Base-by-base conservation (phyloP, 1,140 invertebrate species). In the Sesamia nonagrioides region DNA sequence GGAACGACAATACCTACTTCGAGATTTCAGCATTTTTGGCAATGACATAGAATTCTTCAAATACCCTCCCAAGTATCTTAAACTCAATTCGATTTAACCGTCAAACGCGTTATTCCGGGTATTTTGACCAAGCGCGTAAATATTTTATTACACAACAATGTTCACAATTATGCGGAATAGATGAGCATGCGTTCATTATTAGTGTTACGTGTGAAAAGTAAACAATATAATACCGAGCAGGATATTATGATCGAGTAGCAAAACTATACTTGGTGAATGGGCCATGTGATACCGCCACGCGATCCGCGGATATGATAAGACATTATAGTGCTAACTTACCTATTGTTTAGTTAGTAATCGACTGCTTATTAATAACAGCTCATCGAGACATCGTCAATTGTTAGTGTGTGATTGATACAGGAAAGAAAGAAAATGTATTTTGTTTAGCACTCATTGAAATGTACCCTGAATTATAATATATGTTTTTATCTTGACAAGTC, bases 171-270 rank as follows among this genome's bases (percentile, higher is more conserved):
- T 76, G 72, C 56, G 40, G 52, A 68, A 68, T 76, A 76, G 58
- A 76, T 63, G 75, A 48, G 63, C 75, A 56, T 63, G 54, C 76
- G 73, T 63, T 72, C 86, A 87, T 86, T 86, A 90, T 89, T 89
- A 84, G 84, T 81, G 84, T 89, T 90, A 89, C 85, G 81, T 87
- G 84, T 91, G 88, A 91, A 92, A 90, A 89, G 85, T 87, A 88
- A 91, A 93, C 90, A 91, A 86, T 86, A 89, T 92, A 74, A 89
- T 88, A 85, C 84, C 82, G 82, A 61, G 77, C 90, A 91, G 91
- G 91, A 93, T 91, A 91, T 92, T 84, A 89, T 87, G 91, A 84
- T 93, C 91, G 78, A 75, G 84, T 93, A 89, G 90, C 90, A 92
- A 86, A 91, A 92, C 88, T 91, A 91, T 91, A 87, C 83, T 81